These are phyloP conservation scores for Lagodon rhomboides DNA, from an alignment of 2,797 vertebrate genomes.

Conservation along the genomic window DNA sequence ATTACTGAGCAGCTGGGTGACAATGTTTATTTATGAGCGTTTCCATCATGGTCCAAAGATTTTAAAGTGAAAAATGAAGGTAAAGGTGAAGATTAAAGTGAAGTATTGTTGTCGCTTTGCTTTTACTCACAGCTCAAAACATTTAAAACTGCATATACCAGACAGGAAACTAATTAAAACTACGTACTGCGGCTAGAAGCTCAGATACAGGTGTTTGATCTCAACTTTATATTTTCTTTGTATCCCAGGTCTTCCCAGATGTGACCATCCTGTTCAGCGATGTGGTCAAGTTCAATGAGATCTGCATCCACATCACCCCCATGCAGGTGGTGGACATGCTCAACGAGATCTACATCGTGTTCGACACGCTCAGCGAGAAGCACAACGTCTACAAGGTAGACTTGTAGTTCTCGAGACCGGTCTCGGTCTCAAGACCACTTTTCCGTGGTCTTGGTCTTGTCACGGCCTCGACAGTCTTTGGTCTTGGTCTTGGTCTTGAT, in stretches of 20 bases:
- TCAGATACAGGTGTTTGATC: too few relatives aligned
- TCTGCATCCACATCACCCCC: constrained; percentile 88
- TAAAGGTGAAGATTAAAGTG: background rate
- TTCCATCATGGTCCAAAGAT: background rate
- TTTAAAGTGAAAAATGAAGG: background rate
- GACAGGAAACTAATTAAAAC: too few relatives aligned
- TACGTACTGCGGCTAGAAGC: too few relatives aligned
- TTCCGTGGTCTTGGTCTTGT: too few relatives aligned
- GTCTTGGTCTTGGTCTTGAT: too few relatives aligned
- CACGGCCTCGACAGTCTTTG: too few relatives aligned
- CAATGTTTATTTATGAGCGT: background rate
- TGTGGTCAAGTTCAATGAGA: constrained; percentile 87
- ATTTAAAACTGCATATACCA: background rate
- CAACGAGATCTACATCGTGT: constrained; percentile 88
- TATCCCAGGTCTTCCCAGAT: constrained; percentile 83
- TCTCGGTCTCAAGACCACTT: too few relatives aligned
- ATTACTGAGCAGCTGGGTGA: background rate
- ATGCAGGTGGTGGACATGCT: constrained; percentile 90
- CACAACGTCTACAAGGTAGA: constrained; percentile 89
- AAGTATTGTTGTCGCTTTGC: too few relatives aligned
- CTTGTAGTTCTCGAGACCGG: too few relatives aligned
- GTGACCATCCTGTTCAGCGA: constrained; percentile 87
- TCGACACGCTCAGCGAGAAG: constrained; percentile 87
- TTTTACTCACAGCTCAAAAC: too few relatives aligned
- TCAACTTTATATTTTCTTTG: too few relatives aligned